phyloP scores from a whole-genome alignment of 2,797 vertebrate genomes.

The Pipistrellus kuhlii region DNA sequence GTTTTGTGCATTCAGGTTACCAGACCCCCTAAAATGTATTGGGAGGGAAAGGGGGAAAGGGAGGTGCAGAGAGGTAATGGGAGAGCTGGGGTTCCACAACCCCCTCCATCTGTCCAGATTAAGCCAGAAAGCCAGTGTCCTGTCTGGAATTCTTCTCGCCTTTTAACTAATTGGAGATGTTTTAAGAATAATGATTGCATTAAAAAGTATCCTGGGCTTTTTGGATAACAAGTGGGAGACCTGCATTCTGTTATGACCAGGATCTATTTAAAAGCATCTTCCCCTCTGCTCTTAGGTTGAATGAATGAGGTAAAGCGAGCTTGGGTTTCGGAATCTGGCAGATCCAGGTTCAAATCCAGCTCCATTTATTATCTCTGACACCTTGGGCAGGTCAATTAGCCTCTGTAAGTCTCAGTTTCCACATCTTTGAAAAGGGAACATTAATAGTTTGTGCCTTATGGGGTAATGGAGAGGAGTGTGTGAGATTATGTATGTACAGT shows the following conservation, averaged over 20 bases:
- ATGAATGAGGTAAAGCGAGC: background rate
- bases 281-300: background rate
- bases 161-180: background rate
- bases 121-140: background rate
- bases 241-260: background rate
- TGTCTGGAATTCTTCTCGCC: background rate
- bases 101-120: background rate
- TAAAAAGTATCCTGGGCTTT: background rate
- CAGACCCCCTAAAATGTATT: background rate
- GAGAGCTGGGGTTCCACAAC: background rate
- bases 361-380: background rate
- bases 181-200: constrained; percentile 22
- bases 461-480: background rate
- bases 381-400: background rate
- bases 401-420: background rate
- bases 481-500: background rate
- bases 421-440: background rate
- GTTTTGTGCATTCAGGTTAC: background rate
- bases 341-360: background rate
- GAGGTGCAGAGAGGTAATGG: background rate
- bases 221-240: background rate
- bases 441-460: background rate
- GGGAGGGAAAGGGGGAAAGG: background rate
- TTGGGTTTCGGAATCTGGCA: background rate
- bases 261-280: background rate